Evolutionary conservation across 2,888 invertebrate species (phyloP).

Genomic region (Eulithis testata): DNA sequence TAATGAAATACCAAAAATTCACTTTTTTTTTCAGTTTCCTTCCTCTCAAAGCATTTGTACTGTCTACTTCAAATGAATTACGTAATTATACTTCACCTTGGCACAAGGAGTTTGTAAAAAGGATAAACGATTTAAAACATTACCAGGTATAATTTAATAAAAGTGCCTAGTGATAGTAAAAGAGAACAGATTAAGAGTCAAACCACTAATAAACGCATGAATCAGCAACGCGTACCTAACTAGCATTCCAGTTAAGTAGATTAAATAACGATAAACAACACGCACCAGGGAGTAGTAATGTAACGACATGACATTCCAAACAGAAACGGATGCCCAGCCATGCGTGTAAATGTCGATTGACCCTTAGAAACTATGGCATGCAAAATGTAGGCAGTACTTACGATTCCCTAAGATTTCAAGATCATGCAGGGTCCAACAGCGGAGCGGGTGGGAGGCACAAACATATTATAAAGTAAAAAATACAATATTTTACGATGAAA

Average conservation of each 20-base stretch:
- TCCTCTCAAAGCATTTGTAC: slow-evolving; percentile 35
- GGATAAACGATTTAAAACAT: slow-evolving; percentile 38
- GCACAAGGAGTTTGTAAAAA: slow-evolving; percentile 37
- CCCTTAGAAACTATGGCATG: slow-evolving; percentile 47
- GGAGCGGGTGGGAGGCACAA: slow-evolving; percentile 68
- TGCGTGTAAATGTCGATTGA: slow-evolving; percentile 3
- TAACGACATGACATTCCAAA: slow-evolving; percentile 7
- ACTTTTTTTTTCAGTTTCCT: slow-evolving; percentile 36
- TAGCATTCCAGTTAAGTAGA: background rate
- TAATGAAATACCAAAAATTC: slow-evolving; percentile 35
- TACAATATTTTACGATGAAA: slow-evolving; percentile 49
- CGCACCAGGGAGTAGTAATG: slow-evolving; percentile 1
- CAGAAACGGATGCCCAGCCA: slow-evolving; percentile 1
- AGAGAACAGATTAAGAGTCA: slow-evolving; percentile 7
- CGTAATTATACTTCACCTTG: slow-evolving; percentile 49
- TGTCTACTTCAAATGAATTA: slow-evolving; percentile 40
- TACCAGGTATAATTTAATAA: slow-evolving; percentile 31
- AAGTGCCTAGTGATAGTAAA: slow-evolving; percentile 25
- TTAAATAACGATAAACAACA: background rate
- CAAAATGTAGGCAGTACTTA: slow-evolving; percentile 69
- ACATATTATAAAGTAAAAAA: slow-evolving; percentile 64
- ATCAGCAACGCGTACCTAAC: background rate
- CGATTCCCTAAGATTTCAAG: slow-evolving; percentile 80
- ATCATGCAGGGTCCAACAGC: slow-evolving; percentile 79
- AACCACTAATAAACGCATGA: background rate